Evolutionary conservation across 2,888 invertebrate genomes (phyloP).

Genomic region (Bellardia pandia): DNA sequence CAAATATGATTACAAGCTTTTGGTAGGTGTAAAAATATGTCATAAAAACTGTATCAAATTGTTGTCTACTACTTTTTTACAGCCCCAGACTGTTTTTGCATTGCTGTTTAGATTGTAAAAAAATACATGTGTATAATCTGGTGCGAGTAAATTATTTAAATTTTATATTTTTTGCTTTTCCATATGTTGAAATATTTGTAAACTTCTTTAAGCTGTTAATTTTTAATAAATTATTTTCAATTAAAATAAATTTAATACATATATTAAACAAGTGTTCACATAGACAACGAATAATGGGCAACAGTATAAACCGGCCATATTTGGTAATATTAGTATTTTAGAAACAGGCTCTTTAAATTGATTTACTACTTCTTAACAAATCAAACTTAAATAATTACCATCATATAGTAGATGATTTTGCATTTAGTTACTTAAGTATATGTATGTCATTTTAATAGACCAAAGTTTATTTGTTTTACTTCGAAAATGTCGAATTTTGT

Average conservation of each 20-base stretch:
- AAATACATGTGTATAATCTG: neutral
- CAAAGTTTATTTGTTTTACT: too few species aligned
- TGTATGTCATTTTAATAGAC: too few species aligned
- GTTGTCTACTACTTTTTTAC: neutral
- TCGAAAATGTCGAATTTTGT: too few species aligned
- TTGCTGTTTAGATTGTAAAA: neutral
- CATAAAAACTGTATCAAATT: constrained; percentile 9
- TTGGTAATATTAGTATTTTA: too few species aligned
- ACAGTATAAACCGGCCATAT: too few species aligned
- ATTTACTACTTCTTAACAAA: too few species aligned
- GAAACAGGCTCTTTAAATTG: too few species aligned
- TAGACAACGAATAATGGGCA: neutral
- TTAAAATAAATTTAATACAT: neutral
- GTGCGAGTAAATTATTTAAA: neutral
- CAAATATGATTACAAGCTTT: constrained; percentile 13
- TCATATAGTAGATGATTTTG: too few species aligned
- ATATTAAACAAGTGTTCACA: neutral
- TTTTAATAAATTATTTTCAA: neutral
- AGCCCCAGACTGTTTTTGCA: neutral
- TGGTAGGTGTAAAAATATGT: constrained; percentile 23
- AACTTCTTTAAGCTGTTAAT: constrained; percentile 1
- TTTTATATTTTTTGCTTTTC: neutral
- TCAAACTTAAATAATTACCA: too few species aligned
- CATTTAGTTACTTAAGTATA: too few species aligned
- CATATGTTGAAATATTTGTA: constrained; percentile 9